These are phyloP conservation scores for Bufotes viridis DNA, from an alignment of 2,797 vertebrate species.

Conservation along the genomic window DNA sequence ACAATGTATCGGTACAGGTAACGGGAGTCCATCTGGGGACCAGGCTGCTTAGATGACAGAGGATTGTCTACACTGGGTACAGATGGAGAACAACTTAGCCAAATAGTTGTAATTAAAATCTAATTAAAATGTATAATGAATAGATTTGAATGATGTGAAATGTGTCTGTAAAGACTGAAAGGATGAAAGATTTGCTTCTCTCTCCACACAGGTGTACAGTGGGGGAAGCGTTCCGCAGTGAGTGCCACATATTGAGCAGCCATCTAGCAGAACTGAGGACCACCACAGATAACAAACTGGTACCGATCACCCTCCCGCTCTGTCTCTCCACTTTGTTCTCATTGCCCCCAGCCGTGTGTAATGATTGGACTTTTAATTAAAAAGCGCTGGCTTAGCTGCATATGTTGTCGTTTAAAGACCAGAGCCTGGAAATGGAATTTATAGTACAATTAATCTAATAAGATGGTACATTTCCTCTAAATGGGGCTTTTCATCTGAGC, in stretches of 20 bases:
- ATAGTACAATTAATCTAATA: conserved; percentile 26
- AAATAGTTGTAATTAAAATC: no score
- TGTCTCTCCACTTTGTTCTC: fast-evolving
- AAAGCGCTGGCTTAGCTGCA: not conserved
- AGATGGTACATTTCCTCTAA: not conserved
- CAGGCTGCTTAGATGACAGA: no score
- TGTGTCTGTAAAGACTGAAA: not conserved
- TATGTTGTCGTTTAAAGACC: not conserved
- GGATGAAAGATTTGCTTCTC: conserved; percentile 7
- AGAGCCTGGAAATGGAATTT: conserved; percentile 22
- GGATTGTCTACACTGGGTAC: no score
- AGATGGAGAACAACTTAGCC: no score
- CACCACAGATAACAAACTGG: conserved; percentile 73
- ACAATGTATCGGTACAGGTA: no score
- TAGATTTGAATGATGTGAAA: not conserved
- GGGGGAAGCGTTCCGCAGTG: conserved; percentile 84
- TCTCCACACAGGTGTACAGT: conserved; percentile 81
- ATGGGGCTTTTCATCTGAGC: not conserved
- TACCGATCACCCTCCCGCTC: conserved; percentile 62
- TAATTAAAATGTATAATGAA: not conserved
- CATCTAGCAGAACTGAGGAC: conserved; percentile 84
- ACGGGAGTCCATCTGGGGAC: no score
- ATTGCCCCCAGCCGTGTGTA: conserved; percentile 8
- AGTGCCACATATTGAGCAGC: conserved; percentile 86
- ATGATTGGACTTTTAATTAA: conserved; percentile 44